A percentile compares a stretch with the other conserved stretches of the same genome.
These are phyloP conservation scores for Lophotriccus pileatus DNA, from an alignment of 2,797 vertebrate genomes.

Conservation along the genomic window DNA sequence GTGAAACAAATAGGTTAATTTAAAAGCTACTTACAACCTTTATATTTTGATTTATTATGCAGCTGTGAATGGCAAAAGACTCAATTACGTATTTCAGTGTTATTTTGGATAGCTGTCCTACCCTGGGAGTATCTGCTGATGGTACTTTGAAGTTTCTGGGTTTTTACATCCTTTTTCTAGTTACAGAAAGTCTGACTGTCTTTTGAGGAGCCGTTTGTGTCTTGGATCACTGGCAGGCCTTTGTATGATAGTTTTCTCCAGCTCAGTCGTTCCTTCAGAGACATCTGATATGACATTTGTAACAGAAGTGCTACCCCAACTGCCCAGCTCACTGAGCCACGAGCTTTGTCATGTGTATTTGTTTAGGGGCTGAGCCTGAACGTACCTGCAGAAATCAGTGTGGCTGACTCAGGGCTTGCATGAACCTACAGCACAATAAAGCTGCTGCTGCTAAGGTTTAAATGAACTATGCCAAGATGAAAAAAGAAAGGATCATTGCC, in stretches of 20 bases:
- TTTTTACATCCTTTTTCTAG: neutral
- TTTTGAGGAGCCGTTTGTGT: neutral
- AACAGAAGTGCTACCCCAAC: neutral
- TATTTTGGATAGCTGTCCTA: neutral
- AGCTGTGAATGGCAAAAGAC: neutral
- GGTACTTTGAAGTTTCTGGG: neutral
- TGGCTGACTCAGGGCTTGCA: neutral
- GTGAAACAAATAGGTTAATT: conserved; percentile 1
- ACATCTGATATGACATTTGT: neutral
- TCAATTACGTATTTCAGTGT: neutral
- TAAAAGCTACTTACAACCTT: conserved; percentile 6
- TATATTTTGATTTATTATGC: conserved; percentile 24
- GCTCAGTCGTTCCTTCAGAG: neutral
- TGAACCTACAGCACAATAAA: neutral
- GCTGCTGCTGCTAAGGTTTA: neutral
- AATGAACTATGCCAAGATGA: neutral
- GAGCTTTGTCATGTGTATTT: neutral
- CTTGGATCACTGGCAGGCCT: neutral
- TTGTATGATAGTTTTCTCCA: neutral
- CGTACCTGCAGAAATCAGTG: neutral
- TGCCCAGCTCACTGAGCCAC: neutral
- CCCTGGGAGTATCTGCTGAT: neutral
- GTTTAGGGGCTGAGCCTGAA: neutral
- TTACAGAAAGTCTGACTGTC: neutral
- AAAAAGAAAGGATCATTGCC: neutral